Conservation (phyloP, 2,888 invertebrate species). For the Trichopria drosophilae region DNA sequence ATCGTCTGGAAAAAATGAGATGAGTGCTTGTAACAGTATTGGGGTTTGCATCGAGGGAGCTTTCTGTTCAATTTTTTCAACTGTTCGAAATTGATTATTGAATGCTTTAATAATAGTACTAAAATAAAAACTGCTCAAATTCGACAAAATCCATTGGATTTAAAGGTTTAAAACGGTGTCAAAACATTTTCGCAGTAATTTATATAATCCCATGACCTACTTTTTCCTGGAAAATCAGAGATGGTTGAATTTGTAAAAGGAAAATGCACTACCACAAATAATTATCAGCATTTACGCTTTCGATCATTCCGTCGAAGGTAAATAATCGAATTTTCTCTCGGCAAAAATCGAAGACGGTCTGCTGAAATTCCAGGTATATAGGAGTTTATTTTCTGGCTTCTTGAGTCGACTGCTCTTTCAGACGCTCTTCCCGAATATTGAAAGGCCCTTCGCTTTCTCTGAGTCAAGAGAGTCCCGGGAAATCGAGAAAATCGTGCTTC, state of each 20-base stretch:
- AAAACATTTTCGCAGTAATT: neutral
- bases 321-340: too few relatives aligned
- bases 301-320: too few relatives aligned
- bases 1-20: neutral
- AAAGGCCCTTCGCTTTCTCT: slow-evolving; percentile 12
- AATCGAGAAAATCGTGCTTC: too few relatives aligned
- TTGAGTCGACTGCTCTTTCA: slow-evolving; percentile 27
- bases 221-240: too few relatives aligned
- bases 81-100: too few relatives aligned
- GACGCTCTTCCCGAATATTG: slow-evolving; percentile 27
- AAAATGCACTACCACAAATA: too few relatives aligned
- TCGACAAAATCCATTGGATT: neutral
- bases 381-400: slow-evolving; percentile 23
- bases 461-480: too few relatives aligned
- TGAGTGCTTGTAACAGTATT: neutral
- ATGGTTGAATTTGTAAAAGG: too few relatives aligned
- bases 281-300: too few relatives aligned
- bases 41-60: neutral
- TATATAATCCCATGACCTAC: too few relatives aligned
- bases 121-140: neutral
- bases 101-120: neutral
- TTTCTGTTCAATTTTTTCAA: neutral
- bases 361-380: neutral
- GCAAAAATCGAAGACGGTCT: neutral
- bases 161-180: neutral